Evolutionary conservation across 2,113 vertebrate genomes (phyloP).

Genomic region (Actenoides lindsayi): DNA sequence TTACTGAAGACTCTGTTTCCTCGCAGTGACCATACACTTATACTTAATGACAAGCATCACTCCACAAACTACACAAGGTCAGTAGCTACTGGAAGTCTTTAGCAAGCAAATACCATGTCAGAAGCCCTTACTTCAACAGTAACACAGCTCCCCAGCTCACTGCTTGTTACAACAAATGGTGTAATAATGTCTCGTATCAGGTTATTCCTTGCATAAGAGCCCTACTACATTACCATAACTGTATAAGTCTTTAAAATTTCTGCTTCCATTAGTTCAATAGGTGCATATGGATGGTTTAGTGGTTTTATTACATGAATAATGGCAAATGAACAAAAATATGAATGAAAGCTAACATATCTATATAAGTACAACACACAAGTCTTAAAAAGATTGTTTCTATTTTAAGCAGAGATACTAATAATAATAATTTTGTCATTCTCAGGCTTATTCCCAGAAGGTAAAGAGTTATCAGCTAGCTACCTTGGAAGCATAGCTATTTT

Average conservation of each 20-base stretch:
- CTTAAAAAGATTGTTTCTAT: neutral
- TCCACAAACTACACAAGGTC: accelerated
- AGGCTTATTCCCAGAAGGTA: neutral
- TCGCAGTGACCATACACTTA: neutral
- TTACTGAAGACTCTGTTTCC: neutral
- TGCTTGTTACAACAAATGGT: neutral
- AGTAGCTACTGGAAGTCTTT: neutral
- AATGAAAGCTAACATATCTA: neutral
- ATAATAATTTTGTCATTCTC: neutral
- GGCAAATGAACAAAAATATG: neutral
- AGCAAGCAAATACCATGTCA: neutral
- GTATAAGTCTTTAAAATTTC: neutral
- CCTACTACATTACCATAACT: neutral
- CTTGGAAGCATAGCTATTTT: neutral
- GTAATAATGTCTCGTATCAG: neutral
- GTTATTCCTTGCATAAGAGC: neutral
- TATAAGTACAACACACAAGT: neutral
- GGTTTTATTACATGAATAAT: neutral
- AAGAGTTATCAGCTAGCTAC: neutral
- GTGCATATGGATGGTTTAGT: too few relatives aligned
- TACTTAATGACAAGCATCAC: neutral
- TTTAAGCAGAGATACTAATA: neutral
- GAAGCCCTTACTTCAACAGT: neutral
- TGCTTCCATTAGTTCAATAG: neutral
- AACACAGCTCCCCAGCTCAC: neutral